These are phyloP conservation scores for Epinotia bilunana DNA, from an alignment of 2,888 invertebrate genomes.

Conservation along the genomic window DNA sequence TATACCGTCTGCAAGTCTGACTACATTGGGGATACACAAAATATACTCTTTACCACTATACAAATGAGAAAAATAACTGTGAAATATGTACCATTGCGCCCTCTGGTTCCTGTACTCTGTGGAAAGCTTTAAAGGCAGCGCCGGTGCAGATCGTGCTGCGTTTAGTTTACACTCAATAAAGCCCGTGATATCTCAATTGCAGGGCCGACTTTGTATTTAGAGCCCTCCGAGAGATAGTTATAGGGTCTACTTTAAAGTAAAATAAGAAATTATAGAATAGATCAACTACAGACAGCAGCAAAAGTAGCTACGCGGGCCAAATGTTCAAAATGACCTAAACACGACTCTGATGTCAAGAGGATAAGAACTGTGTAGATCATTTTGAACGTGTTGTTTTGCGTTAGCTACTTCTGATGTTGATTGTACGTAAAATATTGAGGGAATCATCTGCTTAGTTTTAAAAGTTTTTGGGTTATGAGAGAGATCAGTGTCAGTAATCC, in stretches of 20 bases:
- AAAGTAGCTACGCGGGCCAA: too few relatives aligned
- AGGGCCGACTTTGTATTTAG: background rate
- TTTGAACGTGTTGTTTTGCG: too few relatives aligned
- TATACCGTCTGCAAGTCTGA: too few relatives aligned
- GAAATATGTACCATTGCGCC: background rate
- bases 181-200: constrained; percentile 4
- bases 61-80: too few relatives aligned
- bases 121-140: background rate
- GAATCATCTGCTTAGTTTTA: background rate
- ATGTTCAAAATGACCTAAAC: too few relatives aligned
- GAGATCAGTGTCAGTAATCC: too few relatives aligned
- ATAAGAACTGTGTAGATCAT: too few relatives aligned
- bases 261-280: background rate
- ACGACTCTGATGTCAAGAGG: too few relatives aligned
- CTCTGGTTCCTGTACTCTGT: background rate
- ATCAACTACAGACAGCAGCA: background rate
- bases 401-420: too few relatives aligned
- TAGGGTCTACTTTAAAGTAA: background rate
- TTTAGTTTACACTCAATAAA: constrained; percentile 3
- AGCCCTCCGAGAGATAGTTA: background rate
- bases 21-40: too few relatives aligned
- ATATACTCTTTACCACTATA: too few relatives aligned
- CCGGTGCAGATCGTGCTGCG: background rate
- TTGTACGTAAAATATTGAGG: background rate
- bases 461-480: too few relatives aligned